Evolutionary conservation across 2,888 invertebrate species (phyloP).

Genomic region (Drosophila quasianomalipes): DNA sequence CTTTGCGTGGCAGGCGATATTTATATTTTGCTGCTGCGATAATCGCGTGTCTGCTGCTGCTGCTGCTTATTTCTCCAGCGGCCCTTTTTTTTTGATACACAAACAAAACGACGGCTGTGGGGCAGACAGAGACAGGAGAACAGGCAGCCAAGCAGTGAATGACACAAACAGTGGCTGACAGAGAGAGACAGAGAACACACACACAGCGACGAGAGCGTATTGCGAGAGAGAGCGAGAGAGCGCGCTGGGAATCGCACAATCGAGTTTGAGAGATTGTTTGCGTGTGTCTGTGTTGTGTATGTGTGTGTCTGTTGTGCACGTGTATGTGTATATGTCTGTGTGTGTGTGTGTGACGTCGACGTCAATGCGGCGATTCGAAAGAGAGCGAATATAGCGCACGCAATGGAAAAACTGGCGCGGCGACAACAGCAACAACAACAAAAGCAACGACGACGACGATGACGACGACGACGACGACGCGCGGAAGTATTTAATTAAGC

Average conservation of each 20-base stretch:
- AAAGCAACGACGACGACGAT: conserved; percentile 52
- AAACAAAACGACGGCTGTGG: conserved; percentile 56
- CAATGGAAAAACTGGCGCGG: conserved; percentile 75
- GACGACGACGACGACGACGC: conserved; percentile 59
- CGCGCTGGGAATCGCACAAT: conserved; percentile 50
- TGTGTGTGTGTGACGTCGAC: conserved; percentile 48
- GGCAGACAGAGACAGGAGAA: conserved; percentile 47
- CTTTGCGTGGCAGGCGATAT: conserved; percentile 46
- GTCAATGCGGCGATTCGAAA: conserved; percentile 50
- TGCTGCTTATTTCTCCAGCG: conserved; percentile 54
- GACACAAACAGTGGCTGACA: conserved; percentile 40
- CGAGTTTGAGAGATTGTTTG: conserved; percentile 51
- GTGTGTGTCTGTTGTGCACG: conserved; percentile 3
- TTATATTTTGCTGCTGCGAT: conserved; percentile 39
- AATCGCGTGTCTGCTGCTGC: conserved; percentile 61
- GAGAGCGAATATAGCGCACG: conserved; percentile 59
- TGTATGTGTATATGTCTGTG: conserved; percentile 11
- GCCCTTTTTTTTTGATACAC: conserved; percentile 67
- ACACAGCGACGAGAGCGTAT: conserved; percentile 46
- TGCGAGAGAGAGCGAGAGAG: conserved; percentile 7
- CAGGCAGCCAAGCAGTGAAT: conserved; percentile 19
- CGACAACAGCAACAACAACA: conserved; percentile 46
- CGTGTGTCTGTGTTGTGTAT: background rate
- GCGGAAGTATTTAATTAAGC: conserved; percentile 80
- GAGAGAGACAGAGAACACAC: conserved; percentile 35